Conservation (phyloP, 1,140 invertebrate species). For the Dreissena rostriformis region DNA sequence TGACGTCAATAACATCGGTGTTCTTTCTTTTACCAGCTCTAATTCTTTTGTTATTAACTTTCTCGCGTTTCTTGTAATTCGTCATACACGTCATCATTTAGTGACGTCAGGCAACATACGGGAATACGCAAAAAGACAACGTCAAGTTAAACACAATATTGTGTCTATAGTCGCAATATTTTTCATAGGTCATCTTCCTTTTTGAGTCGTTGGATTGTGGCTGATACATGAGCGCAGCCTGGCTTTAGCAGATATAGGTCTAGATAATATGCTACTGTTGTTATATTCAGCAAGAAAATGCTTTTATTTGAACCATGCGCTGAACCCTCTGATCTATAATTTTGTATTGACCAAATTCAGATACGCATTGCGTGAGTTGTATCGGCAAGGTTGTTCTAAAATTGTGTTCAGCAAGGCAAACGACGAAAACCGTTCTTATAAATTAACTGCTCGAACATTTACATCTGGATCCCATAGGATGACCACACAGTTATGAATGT, state of each 20-base stretch:
- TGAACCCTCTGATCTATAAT: constrained; percentile 4
- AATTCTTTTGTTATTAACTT: background rate
- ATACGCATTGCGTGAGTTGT: background rate
- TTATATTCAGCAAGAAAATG: background rate
- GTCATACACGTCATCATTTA: background rate
- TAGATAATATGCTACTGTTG: background rate
- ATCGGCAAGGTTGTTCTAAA: too few species aligned
- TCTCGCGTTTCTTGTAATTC: background rate
- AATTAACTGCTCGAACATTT: too few species aligned
- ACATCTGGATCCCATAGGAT: too few species aligned
- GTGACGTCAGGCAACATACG: background rate
- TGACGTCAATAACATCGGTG: background rate
- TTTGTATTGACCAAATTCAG: constrained; percentile 2
- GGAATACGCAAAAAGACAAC: background rate
- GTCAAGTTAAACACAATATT: background rate
- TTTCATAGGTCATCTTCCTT: constrained; percentile 5
- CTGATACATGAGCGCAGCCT: background rate
- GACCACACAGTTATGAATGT: too few species aligned
- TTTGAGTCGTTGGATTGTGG: background rate
- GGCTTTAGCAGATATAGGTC: background rate
- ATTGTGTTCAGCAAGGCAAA: too few species aligned
- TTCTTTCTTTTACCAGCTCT: constrained; percentile 2
- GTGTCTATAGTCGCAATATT: background rate
- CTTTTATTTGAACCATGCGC: constrained; percentile 8
- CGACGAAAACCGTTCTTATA: too few species aligned